Conservation (phyloP, 1,140 invertebrate genomes). For the Aphaenogaster ashmeadi region DNA sequence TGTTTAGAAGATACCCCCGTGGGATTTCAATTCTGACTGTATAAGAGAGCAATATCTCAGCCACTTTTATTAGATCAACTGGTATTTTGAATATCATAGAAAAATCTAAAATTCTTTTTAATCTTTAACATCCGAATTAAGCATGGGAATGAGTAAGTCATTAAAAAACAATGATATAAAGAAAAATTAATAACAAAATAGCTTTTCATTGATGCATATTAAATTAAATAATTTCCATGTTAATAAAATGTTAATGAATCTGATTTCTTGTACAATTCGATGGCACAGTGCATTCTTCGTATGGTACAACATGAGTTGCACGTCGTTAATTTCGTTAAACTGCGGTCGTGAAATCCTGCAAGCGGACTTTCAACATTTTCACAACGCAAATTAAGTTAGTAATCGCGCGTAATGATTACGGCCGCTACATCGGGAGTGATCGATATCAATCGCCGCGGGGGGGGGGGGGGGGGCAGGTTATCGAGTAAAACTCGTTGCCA, state of each 20-base stretch:
- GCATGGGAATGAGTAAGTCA: background rate
- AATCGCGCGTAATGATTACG: constrained; percentile 47
- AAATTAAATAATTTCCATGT: background rate
- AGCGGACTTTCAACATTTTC: constrained; percentile 48
- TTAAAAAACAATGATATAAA: background rate
- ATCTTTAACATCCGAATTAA: background rate
- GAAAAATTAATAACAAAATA: background rate
- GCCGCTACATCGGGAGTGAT: constrained; percentile 45
- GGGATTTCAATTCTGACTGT: constrained; percentile 65
- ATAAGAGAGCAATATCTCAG: constrained; percentile 35
- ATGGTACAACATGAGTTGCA: background rate
- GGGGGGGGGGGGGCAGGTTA: background rate
- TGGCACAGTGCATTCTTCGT: background rate
- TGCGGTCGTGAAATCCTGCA: background rate
- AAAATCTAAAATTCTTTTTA: background rate
- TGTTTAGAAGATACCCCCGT: constrained; percentile 60
- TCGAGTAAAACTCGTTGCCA: constrained; percentile 47
- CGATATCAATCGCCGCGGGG: constrained; percentile 43
- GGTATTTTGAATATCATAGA: background rate
- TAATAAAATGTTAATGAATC: background rate
- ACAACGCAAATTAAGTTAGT: constrained; percentile 57
- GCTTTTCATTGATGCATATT: background rate
- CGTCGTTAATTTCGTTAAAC: constrained; percentile 37
- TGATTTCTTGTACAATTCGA: background rate
- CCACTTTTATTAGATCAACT: constrained; percentile 14